These are phyloP conservation scores for Stegostoma tigrinum DNA, from an alignment of 2,113 vertebrate genomes.

Conservation along the genomic window DNA sequence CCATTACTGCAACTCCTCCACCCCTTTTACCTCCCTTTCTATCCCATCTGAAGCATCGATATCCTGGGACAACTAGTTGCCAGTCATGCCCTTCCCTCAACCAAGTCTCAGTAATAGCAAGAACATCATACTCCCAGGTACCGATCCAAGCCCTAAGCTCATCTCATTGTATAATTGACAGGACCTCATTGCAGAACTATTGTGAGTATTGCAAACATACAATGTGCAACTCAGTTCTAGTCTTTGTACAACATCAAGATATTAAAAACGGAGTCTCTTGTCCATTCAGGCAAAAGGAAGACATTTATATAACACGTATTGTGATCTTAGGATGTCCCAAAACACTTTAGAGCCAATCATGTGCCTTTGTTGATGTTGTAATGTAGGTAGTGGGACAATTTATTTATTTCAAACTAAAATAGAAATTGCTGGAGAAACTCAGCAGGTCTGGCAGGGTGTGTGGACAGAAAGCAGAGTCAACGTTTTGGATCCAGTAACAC, in stretches of 20 bases:
- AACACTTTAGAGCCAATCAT: too few species aligned
- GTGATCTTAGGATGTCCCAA: background rate
- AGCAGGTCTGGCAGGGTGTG: too few species aligned
- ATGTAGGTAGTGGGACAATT: background rate
- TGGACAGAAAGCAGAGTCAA: too few species aligned
- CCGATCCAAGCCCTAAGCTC: too few species aligned
- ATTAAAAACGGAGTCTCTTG: background rate
- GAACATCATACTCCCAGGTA: too few species aligned
- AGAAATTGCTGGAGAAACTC: background rate
- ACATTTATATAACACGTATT: background rate
- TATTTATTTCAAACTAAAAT: background rate
- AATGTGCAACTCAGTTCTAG: background rate
- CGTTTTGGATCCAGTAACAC: too few species aligned
- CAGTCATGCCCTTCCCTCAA: too few species aligned
- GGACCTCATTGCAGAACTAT: background rate
- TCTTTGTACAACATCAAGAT: background rate
- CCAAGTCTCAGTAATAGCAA: too few species aligned
- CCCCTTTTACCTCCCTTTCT: too few species aligned
- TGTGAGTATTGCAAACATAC: background rate
- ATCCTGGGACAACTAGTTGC: too few species aligned
- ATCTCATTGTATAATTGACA: background rate
- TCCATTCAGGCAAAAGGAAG: background rate
- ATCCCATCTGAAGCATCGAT: too few species aligned
- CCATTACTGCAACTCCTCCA: too few species aligned
- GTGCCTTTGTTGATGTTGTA: background rate